phyloP scores from a whole-genome alignment of 2,888 invertebrate species.

The Plebejus anna region DNA sequence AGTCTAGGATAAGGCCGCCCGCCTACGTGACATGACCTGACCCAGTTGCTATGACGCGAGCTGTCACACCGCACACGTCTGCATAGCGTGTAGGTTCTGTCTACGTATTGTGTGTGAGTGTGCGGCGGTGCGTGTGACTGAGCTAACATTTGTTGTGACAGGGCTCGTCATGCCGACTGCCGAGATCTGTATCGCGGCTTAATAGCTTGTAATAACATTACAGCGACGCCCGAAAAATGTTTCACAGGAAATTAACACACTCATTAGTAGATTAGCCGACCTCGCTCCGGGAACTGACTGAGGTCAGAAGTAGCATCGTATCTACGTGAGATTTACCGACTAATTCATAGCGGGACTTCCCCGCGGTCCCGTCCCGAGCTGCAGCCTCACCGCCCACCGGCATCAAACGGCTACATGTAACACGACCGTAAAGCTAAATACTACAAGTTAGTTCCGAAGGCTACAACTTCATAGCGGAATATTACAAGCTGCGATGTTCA shows the following conservation, averaged over 20 bases:
- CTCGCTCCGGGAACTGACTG: not conserved
- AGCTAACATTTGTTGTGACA: constrained; percentile 25
- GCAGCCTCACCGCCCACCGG: not conserved
- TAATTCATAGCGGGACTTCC: not conserved
- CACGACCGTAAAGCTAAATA: not conserved
- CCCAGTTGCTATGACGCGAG: not conserved
- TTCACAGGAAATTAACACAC: not conserved
- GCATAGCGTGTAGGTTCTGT: not conserved
- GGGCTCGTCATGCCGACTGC: constrained; percentile 2
- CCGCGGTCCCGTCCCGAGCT: not conserved
- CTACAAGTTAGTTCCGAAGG: not conserved
- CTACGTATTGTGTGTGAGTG: not conserved
- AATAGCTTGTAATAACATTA: not conserved
- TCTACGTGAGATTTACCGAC: not conserved
- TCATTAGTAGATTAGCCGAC: not conserved
- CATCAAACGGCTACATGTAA: not conserved
- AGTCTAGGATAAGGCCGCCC: not conserved
- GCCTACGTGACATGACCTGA: not conserved
- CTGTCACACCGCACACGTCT: not conserved
- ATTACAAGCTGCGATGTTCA: not conserved
- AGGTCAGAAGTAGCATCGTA: not conserved
- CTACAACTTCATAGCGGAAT: not conserved
- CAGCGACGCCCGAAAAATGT: not conserved
- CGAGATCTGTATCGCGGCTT: constrained; percentile 21
- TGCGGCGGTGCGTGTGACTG: constrained; percentile 17